Percentiles rank a stretch among this genome's conserved stretches.
These are phyloP conservation scores for Lordiphosa stackelbergi DNA, from an alignment of 1,140 invertebrate genomes.

Conservation along the genomic window DNA sequence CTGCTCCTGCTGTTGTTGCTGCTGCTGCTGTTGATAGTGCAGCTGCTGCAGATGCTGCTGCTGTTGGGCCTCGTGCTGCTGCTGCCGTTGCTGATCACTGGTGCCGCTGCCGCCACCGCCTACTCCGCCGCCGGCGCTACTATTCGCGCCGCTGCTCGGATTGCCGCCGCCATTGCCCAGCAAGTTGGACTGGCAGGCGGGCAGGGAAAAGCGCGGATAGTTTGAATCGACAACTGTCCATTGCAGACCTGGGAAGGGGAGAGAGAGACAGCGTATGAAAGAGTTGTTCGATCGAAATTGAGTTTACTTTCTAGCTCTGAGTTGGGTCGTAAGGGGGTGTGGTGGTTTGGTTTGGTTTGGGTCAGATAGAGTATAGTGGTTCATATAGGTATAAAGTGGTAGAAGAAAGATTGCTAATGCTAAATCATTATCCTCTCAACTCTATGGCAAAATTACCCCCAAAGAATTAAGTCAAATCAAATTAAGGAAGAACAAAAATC, in stretches of 20 bases:
- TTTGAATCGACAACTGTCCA: constrained; percentile 84
- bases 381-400: constrained; percentile 49
- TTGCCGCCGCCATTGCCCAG: constrained; percentile 78
- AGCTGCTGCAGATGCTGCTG: constrained; percentile 62
- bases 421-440: constrained; percentile 66
- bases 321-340: constrained; percentile 4
- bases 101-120: constrained; percentile 29
- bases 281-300: constrained; percentile 57
- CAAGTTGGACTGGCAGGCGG: constrained; percentile 80
- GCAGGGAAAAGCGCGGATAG: constrained; percentile 82
- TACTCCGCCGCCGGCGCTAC: constrained; percentile 43
- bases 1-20: constrained; percentile 60
- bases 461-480: constrained; percentile 34
- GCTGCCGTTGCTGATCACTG: constrained; percentile 54
- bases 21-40: constrained; percentile 53
- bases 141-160: constrained; percentile 68
- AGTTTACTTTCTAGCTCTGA: constrained; percentile 43
- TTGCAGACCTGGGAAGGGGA: constrained; percentile 82
- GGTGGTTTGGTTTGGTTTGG: too few species aligned
- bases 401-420: constrained; percentile 70
- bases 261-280: constrained; percentile 76
- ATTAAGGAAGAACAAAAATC: constrained; percentile 44
- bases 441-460: constrained; percentile 34
- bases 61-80: constrained; percentile 62
- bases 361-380: constrained; percentile 13